phyloP scores from a whole-genome alignment of 2,113 vertebrate species.

The Colistium nudipinnis region DNA sequence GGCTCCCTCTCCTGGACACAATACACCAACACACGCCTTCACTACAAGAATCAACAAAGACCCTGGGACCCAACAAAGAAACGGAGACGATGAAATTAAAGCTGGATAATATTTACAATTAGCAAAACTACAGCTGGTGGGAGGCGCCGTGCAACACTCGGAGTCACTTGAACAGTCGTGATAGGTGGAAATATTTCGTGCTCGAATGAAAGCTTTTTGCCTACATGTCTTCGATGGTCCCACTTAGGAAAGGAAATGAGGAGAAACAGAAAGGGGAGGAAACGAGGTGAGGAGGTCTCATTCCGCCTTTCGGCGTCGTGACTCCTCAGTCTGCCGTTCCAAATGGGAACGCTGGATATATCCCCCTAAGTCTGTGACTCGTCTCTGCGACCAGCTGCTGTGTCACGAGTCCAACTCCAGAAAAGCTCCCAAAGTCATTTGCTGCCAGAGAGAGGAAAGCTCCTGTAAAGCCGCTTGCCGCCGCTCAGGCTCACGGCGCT shows the following conservation, averaged over 20 bases:
- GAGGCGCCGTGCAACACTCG: too few relatives aligned
- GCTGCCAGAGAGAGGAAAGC: slow-evolving; percentile 54
- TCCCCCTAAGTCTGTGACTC: slow-evolving; percentile 62
- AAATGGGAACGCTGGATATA: slow-evolving; percentile 61
- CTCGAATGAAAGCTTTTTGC: too few relatives aligned
- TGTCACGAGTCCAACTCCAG: slow-evolving; percentile 46
- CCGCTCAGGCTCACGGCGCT: not conserved
- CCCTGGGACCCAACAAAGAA: too few relatives aligned
- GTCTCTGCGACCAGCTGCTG: slow-evolving; percentile 61
- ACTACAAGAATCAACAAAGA: too few relatives aligned
- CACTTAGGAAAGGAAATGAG: not conserved
- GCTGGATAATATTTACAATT: too few relatives aligned
- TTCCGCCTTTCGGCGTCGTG: slow-evolving; percentile 59
- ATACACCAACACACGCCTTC: not conserved
- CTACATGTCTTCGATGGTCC: too few relatives aligned
- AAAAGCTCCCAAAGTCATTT: slow-evolving; percentile 40
- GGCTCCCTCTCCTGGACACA: slow-evolving; percentile 31
- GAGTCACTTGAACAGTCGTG: too few relatives aligned
- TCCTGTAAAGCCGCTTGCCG: slow-evolving; percentile 42
- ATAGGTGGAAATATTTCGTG: too few relatives aligned
- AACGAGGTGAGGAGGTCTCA: slow-evolving; percentile 19
- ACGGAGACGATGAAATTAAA: too few relatives aligned
- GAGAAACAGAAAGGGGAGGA: not conserved
- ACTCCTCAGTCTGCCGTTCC: slow-evolving; percentile 42
- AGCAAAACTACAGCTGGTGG: too few relatives aligned